Conservation (phyloP, 64 coral and sea anemone species). For the Pocillopora damicornis region DNA sequence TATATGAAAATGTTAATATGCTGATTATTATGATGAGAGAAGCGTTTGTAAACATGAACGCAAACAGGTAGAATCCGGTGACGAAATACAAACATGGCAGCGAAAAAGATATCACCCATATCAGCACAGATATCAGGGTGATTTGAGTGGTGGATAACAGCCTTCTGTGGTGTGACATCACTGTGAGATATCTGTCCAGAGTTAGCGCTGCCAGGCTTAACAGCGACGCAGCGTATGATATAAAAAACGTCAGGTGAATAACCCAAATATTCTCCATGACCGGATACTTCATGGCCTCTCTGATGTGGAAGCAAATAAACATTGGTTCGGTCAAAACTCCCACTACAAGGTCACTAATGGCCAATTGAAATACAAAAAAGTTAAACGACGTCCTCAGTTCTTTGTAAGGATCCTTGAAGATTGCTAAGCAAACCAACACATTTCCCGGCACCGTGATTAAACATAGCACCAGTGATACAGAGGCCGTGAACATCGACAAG, state of each 20-base stretch:
- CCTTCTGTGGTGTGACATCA: slow-evolving; percentile 61
- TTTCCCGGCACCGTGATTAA: slow-evolving; percentile 84
- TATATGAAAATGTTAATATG: slow-evolving; percentile 58
- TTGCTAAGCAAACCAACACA: slow-evolving; percentile 67
- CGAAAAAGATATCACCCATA: slow-evolving; percentile 66
- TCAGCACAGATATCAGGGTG: slow-evolving; percentile 49
- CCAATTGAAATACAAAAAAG: slow-evolving; percentile 75
- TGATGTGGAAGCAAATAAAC: slow-evolving; percentile 69
- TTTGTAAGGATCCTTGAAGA: slow-evolving; percentile 69
- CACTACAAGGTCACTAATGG: slow-evolving; percentile 70
- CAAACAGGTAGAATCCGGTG: slow-evolving; percentile 68
- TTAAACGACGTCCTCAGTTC: slow-evolving; percentile 84
- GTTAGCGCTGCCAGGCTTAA: slow-evolving; percentile 73
- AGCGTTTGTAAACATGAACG: slow-evolving; percentile 67
- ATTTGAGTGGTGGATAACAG: slow-evolving; percentile 43
- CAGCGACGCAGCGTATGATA: slow-evolving; percentile 66
- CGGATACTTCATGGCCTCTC: slow-evolving; percentile 61
- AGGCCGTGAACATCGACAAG: slow-evolving; percentile 70
- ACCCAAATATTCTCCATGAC: slow-evolving; percentile 61
- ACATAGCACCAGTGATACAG: slow-evolving; percentile 51
- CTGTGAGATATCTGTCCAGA: slow-evolving; percentile 82
- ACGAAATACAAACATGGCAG: slow-evolving; percentile 65
- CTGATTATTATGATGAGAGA: slow-evolving; percentile 46
- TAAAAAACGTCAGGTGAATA: slow-evolving; percentile 73
- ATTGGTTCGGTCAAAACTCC: slow-evolving; percentile 71